These are phyloP conservation scores for Euphydryas editha DNA, from an alignment of 2,888 invertebrate genomes.

Conservation along the genomic window DNA sequence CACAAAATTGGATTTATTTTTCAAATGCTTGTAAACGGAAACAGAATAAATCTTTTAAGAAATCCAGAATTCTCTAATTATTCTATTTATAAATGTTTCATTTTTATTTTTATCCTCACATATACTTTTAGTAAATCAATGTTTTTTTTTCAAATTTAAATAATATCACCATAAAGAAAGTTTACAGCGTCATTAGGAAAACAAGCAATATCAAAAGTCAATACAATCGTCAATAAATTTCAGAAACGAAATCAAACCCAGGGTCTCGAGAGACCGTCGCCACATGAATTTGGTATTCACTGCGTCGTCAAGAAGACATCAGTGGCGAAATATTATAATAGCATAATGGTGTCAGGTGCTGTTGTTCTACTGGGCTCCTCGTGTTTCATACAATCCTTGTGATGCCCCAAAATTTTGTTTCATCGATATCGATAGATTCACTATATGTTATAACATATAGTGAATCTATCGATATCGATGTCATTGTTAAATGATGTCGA, in stretches of 20 bases:
- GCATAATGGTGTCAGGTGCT: constrained; percentile 81
- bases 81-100: too few species aligned
- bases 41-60: too few species aligned
- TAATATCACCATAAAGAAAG: constrained; percentile 47
- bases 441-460: too few species aligned
- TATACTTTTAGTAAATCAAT: background rate
- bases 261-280: constrained; percentile 50
- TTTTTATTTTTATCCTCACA: background rate
- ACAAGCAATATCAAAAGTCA: constrained; percentile 59
- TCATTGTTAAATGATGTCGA: too few species aligned
- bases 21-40: too few species aligned
- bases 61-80: too few species aligned
- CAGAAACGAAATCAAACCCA: constrained; percentile 48
- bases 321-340: constrained; percentile 82
- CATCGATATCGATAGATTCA: constrained; percentile 11
- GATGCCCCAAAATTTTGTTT: background rate
- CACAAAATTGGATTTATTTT: too few species aligned
- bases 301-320: constrained; percentile 81
- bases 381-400: constrained; percentile 41
- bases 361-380: constrained; percentile 60
- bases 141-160: constrained; percentile 20
- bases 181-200: constrained; percentile 55
- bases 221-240: constrained; percentile 75
- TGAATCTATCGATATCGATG: constrained; percentile 10
- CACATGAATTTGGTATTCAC: constrained; percentile 78